These are phyloP conservation scores for Hippocampus zosterae DNA, from an alignment of 2,113 vertebrate genomes.

Conservation along the genomic window DNA sequence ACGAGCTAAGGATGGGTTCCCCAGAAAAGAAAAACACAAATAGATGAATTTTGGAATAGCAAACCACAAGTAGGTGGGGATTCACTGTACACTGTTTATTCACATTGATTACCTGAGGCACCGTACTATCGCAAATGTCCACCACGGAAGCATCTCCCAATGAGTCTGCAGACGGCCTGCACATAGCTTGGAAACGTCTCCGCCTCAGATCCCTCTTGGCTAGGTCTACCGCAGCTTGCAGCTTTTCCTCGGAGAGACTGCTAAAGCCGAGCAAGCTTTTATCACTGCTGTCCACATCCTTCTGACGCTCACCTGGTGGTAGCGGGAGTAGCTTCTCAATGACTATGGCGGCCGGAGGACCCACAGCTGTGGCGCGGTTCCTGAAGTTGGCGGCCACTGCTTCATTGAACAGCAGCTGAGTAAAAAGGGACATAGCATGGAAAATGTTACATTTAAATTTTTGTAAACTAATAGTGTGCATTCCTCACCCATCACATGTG, in stretches of 20 bases:
- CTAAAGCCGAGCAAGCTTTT: constrained; percentile 77
- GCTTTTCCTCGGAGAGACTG: constrained; percentile 82
- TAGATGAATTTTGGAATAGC: neutral
- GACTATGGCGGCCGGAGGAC: constrained; percentile 76
- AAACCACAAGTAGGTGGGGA: neutral
- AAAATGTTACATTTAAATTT: neutral
- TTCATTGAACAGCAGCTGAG: constrained; percentile 84
- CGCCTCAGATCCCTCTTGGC: constrained; percentile 83
- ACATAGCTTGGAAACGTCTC: constrained; percentile 61
- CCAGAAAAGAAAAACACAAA: neutral
- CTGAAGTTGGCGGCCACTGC: constrained; percentile 63
- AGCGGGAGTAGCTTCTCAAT: constrained; percentile 80
- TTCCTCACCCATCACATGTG: neutral
- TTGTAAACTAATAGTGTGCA: neutral
- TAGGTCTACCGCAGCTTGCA: constrained; percentile 79
- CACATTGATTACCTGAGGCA: constrained; percentile 31
- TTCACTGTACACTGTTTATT: neutral
- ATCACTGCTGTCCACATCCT: constrained; percentile 38
- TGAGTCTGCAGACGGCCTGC: constrained; percentile 19
- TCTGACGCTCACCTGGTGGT: constrained; percentile 23
- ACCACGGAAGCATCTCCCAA: constrained; percentile 14
- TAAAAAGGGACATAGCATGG: neutral
- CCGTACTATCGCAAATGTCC: constrained; percentile 39
- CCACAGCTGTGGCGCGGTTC: constrained; percentile 75
- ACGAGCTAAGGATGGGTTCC: too few relatives aligned